A percentile compares a stretch with the other conserved stretches of the same genome.
Evolutionary conservation across 2,113 vertebrate genomes (phyloP).

Genomic region (Theristicus caerulescens): DNA sequence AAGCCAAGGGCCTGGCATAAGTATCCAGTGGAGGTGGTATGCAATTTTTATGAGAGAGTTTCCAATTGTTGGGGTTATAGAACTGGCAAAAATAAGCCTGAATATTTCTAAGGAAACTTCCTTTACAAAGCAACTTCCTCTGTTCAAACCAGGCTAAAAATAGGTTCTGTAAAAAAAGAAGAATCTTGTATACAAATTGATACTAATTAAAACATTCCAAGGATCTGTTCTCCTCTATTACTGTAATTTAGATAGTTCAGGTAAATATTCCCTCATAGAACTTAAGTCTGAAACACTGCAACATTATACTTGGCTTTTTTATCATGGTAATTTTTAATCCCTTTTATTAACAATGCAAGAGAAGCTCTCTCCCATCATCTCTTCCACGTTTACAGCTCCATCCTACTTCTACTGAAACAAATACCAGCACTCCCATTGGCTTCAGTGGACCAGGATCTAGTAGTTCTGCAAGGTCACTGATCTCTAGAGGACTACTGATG

Average conservation of each 20-base stretch:
- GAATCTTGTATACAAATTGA: background rate
- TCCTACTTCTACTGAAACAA: background rate
- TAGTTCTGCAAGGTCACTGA: background rate
- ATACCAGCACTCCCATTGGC: background rate
- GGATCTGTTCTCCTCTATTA: background rate
- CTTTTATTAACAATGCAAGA: background rate
- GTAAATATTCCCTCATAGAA: background rate
- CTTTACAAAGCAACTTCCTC: constrained; percentile 23
- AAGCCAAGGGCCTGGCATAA: background rate
- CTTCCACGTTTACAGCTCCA: background rate
- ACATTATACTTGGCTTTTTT: background rate
- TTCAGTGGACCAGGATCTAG: background rate
- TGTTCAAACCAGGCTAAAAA: constrained; percentile 31
- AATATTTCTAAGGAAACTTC: background rate
- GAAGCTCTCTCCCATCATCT: background rate
- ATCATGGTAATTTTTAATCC: background rate
- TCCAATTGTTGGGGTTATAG: background rate
- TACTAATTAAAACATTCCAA: constrained; percentile 23
- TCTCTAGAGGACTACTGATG: background rate
- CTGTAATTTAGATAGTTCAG: background rate
- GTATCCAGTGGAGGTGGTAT: background rate
- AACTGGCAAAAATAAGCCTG: background rate
- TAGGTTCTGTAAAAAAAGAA: background rate
- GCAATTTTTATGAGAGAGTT: background rate
- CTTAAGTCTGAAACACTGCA: background rate